A percentile compares a stretch with the other conserved stretches of the same genome.
phyloP scores from a whole-genome alignment of 2,113 vertebrate species.

The Alexandromys fortis region DNA sequence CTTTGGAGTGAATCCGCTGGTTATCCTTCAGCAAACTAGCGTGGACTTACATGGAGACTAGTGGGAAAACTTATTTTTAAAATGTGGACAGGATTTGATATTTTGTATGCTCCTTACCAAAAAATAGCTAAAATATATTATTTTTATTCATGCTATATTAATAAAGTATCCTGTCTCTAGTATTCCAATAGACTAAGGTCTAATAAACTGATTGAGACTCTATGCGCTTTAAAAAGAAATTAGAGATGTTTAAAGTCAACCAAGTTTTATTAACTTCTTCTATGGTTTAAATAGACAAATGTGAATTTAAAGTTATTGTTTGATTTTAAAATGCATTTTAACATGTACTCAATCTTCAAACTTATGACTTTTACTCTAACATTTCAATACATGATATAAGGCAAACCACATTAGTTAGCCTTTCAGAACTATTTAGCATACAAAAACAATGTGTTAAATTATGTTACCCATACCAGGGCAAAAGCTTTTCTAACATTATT shows the following conservation, averaged over 20 bases:
- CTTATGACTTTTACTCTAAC: not conserved
- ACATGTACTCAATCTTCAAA: not conserved
- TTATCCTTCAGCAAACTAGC: slow-evolving; percentile 56
- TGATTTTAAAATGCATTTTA: not conserved
- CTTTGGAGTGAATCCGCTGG: slow-evolving; percentile 20
- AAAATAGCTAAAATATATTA: not conserved
- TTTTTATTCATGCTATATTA: not conserved
- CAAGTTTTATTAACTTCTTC: not conserved
- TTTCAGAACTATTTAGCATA: not conserved
- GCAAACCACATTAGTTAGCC: not conserved
- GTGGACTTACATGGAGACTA: slow-evolving; percentile 22
- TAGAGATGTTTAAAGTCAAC: not conserved
- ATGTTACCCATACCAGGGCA: not conserved
- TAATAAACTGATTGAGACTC: not conserved
- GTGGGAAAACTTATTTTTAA: slow-evolving; percentile 15
- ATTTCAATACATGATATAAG: not conserved
- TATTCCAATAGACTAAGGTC: not conserved
- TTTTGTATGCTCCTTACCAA: slow-evolving; percentile 17
- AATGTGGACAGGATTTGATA: not conserved
- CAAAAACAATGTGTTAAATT: not conserved
- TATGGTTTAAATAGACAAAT: not conserved
- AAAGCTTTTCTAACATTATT: not conserved
- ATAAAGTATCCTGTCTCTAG: not conserved
- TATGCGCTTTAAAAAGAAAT: not conserved
- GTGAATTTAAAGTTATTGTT: not conserved